Evolutionary conservation across 1,140 invertebrate genomes (phyloP), one percentile per base, ranked within the genome.

Genomic region (Rhagoletis pomonella): DNA sequence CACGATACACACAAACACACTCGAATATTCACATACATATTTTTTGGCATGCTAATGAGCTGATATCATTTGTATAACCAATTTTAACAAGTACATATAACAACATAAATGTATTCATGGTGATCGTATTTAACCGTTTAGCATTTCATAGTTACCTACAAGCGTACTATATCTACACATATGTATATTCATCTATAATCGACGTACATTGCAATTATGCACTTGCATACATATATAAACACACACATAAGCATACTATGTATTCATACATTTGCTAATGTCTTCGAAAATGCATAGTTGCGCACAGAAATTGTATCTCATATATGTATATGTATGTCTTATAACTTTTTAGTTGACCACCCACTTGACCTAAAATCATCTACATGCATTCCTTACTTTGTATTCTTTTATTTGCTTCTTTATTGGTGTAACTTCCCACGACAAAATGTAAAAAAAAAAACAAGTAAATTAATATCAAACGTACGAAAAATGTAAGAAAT

Each of bases 101-200:
- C 29, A 67, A 2, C 64, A 67, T 10, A 67, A 19, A 67, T 67
- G 64, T 73, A 73, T 73, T 73, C 69, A 73, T 73, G 64, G 69
- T 73, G 69, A 73, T 73, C 69, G 69, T 73, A 73, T 73, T 73
- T 73, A 73, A 47, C 44, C 42, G 42, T 73, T 73, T 73, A 73
- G 44, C 42, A 73, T 47, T 67, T 19, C 39, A 73, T 73, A 50
- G 42, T 47, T 73, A 73, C 44, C 69, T 47, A 73, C 69, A 73
- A 73, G 42, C 69, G 44, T 73, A 10, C 9, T 42, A 73, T 73
- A 73, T 73, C 42, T 73, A 47, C 42, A 73, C 47, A 17, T 73
- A 73, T n/a, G 47, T 62, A 14, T 62, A 62, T 62, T 62, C 7
- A 55, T 55, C 50, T 29, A 29, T 29, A 29, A 19, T 69, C 65